Conservation (phyloP, 2,888 invertebrate genomes). For the Eupithecia centaureata region DNA sequence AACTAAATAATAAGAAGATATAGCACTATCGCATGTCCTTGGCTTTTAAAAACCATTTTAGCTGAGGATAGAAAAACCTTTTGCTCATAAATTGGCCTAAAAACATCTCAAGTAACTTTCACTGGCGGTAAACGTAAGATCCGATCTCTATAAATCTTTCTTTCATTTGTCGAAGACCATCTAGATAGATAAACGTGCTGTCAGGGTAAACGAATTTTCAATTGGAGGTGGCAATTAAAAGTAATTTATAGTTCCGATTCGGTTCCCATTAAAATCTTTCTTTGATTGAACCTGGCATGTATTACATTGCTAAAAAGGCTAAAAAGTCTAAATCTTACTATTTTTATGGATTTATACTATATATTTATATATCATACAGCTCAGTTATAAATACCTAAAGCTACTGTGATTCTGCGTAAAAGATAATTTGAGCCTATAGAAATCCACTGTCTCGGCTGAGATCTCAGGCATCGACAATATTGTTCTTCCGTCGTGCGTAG, state of each 20-base stretch:
- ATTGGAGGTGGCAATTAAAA: background rate
- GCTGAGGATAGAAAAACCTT: background rate
- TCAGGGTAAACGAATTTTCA: conserved; percentile 10
- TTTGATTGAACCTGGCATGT: background rate
- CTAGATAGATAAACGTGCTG: background rate
- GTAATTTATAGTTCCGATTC: background rate
- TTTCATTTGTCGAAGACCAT: background rate
- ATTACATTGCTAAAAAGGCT: background rate
- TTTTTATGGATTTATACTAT: no score
- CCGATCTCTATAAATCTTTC: background rate
- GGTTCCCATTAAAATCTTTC: background rate
- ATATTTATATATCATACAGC: no score
- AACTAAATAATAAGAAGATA: no score
- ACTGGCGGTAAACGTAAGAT: background rate
- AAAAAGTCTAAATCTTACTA: background rate
- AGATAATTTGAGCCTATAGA: no score
- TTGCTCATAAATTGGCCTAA: background rate
- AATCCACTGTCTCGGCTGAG: no score
- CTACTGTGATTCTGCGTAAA: no score
- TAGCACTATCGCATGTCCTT: background rate
- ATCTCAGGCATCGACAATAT: no score
- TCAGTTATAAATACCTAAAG: no score
- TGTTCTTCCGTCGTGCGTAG: no score
- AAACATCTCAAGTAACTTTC: background rate
- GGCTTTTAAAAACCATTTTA: background rate